phyloP scores from a whole-genome alignment of 2,888 invertebrate genomes.

The Gerris lacustris region DNA sequence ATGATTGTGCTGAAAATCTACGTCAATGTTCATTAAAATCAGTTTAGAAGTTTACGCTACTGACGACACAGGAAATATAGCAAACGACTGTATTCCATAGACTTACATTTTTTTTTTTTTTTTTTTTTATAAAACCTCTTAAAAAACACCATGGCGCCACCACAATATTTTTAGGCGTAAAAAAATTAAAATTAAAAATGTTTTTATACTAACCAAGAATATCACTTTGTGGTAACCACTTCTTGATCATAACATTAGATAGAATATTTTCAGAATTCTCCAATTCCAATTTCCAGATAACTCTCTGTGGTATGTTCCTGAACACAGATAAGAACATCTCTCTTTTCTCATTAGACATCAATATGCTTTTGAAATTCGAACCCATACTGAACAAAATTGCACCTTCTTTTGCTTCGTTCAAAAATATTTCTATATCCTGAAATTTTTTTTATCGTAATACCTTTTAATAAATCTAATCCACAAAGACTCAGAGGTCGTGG shows the following conservation, averaged over 20 bases:
- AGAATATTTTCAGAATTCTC: conserved; percentile 45
- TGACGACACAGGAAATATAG: too few species aligned
- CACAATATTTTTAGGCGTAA: too few species aligned
- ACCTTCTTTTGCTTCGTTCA: conserved; percentile 52
- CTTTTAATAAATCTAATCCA: too few species aligned
- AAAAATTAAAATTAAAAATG: too few species aligned
- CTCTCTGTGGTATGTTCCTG: conserved; percentile 49
- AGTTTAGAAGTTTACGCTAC: too few species aligned
- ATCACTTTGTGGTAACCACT: conserved; percentile 66
- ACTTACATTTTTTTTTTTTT: too few species aligned
- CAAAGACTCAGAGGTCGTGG: too few species aligned
- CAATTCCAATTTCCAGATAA: conserved; percentile 69
- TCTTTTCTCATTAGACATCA: conserved; percentile 48
- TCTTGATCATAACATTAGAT: conserved; percentile 48
- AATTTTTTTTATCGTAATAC: background rate
- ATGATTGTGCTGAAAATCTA: too few species aligned
- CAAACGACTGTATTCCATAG: too few species aligned
- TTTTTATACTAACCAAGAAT: conserved; percentile 47
- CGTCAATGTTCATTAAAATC: too few species aligned
- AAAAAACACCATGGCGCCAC: too few species aligned
- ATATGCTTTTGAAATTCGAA: conserved; percentile 54
- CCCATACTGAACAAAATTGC: conserved; percentile 66
- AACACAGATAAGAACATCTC: conserved; percentile 50
- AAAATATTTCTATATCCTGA: conserved; percentile 46
- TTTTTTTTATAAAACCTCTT: too few species aligned